Percentiles rank a stretch among this genome's conserved stretches.
phyloP scores from a whole-genome alignment of 1,140 invertebrate genomes.

The Polyergus mexicanus region DNA sequence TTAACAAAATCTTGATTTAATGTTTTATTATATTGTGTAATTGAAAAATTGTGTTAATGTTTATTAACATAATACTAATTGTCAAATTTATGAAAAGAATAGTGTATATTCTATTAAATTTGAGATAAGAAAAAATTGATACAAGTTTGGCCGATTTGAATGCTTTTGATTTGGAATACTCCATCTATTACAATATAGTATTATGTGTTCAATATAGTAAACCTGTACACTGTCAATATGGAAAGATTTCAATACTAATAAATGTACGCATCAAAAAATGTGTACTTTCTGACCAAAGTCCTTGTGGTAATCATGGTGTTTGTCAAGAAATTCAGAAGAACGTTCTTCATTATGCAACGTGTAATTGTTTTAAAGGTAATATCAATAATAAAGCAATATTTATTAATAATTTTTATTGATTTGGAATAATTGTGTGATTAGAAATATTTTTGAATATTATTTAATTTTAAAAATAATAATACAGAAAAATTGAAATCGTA shows the following conservation, averaged over 20 bases:
- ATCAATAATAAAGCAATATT: background rate
- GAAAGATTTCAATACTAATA: conserved; percentile 87
- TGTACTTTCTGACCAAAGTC: conserved; percentile 82
- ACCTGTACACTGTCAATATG: conserved; percentile 80
- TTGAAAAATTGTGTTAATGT: no score
- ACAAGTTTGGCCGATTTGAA: background rate
- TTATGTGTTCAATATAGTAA: conserved; percentile 72
- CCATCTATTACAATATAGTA: background rate
- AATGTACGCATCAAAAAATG: conserved; percentile 86
- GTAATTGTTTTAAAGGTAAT: conserved; percentile 86
- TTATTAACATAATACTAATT: no score
- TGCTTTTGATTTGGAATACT: background rate
- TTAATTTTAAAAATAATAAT: background rate
- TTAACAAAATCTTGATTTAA: background rate
- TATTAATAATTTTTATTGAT: background rate
- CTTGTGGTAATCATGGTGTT: conserved; percentile 86
- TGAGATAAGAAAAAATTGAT: background rate
- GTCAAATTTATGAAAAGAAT: background rate
- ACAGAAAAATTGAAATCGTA: no score
- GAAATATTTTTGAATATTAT: background rate
- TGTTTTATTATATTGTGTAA: background rate
- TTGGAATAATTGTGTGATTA: no score
- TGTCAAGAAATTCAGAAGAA: conserved; percentile 87
- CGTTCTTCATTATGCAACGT: conserved; percentile 86
- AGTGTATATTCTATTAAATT: background rate